Base-by-base conservation (phyloP, 2,797 vertebrate species). In the Cynopterus sphinx region DNA sequence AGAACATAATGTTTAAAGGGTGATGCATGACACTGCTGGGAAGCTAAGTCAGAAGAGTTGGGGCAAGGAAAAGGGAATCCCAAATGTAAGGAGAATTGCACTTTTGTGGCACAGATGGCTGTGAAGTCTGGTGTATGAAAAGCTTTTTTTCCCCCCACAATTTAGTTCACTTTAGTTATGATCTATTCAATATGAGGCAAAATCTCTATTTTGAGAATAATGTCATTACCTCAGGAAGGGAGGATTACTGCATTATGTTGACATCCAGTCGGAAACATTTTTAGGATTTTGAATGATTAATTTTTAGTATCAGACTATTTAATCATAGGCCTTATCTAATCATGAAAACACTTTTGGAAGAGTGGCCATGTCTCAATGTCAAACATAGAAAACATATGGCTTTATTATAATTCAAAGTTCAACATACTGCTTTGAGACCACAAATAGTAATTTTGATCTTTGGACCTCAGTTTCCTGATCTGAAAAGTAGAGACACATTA, bases 261-360 rank as follows among this genome's bases (percentile, higher is more conserved):
- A 75, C 49, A 92, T 82, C 46, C 67, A 75, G 28, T 36, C 92
- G 49, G 61, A 87, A 83, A 77, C 31, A 79, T 51, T 88, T 86
- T 90, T 93, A 67, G 81, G 75, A 71, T 95, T 89, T 75, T 15
- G 39, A 86, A 79, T 93, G 68, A 82, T 79, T 93, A 49, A 31
- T 81, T 96, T 91, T 94, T 11, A 39, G 53, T 36, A 61, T 83
- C 51, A 86, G 63, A 55, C 41, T 88, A 0, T 73, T 55, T 78
- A 46, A 78, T 41, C 26, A 87, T 33, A 51, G 31, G 22, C n/a
- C 61, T 94, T 91, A 67, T 67, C 55, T 59, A 81, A 87, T 88
- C 49, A 61, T 83, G 86, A 78, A 91, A 88, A 81, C 28, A 74
- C 21, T 77, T 86, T 84, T 22, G 17, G 28, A 86, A 73, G 49